Percentiles rank a stretch among this genome's conserved stretches.
Evolutionary conservation across 2,888 invertebrate species (phyloP).

Genomic region (Scrobipalpa atriplicella): DNA sequence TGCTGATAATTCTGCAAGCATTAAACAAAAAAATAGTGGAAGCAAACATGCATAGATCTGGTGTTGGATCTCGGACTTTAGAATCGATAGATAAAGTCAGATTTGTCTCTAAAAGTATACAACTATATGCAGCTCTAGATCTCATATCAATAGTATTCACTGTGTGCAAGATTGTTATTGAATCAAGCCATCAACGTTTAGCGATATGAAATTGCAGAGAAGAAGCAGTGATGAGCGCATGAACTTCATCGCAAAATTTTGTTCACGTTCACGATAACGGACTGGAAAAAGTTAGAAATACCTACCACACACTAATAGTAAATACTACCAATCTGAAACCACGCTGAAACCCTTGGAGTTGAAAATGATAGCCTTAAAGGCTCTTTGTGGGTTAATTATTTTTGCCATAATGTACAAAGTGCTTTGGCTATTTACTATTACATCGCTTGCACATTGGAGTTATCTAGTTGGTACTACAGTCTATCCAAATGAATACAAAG

Average conservation of each 20-base stretch:
- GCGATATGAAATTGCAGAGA: too few relatives aligned
- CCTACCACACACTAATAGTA: background rate
- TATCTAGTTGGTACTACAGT: conserved; percentile 54
- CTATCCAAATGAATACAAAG: conserved; percentile 44
- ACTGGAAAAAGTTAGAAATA: background rate
- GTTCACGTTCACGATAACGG: too few relatives aligned
- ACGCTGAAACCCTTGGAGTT: too few relatives aligned
- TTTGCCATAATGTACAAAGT: conserved; percentile 44
- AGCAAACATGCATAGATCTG: too few relatives aligned
- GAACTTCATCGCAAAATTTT: too few relatives aligned
- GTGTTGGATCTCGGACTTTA: background rate
- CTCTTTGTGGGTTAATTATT: conserved; percentile 28
- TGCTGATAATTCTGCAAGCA: conserved; percentile 4
- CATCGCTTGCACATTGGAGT: conserved; percentile 61
- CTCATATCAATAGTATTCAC: conserved; percentile 10
- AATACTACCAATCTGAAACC: background rate
- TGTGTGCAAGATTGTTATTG: background rate
- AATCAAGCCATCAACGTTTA: background rate
- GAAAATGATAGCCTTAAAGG: background rate
- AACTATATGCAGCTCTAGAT: conserved; percentile 15
- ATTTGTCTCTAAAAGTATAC: background rate
- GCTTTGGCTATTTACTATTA: conserved; percentile 54
- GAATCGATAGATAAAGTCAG: background rate
- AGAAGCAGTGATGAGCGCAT: too few relatives aligned
- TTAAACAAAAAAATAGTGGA: background rate